These are phyloP conservation scores for Leptosomus discolor DNA, from an alignment of 2,113 vertebrate genomes.

Conservation along the genomic window DNA sequence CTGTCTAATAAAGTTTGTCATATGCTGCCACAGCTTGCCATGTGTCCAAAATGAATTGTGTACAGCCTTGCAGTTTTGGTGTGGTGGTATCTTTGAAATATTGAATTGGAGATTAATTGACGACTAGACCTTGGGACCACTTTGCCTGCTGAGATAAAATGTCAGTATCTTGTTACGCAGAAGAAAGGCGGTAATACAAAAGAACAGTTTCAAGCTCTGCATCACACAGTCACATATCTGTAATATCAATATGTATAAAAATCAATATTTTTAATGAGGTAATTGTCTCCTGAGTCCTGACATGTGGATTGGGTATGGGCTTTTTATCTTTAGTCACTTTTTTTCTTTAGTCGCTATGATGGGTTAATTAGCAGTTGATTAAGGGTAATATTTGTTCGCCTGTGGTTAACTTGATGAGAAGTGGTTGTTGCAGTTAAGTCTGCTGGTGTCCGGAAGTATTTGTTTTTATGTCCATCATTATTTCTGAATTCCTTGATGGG, in stretches of 20 bases:
- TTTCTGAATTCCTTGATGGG: not conserved
- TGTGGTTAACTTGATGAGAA: not conserved
- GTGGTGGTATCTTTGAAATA: not conserved
- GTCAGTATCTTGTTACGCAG: not conserved
- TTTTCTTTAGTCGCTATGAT: not conserved
- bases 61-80: not conserved
- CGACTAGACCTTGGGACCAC: not conserved
- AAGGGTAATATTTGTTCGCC: not conserved
- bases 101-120: not conserved
- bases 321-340: not conserved
- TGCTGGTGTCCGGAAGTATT: not conserved
- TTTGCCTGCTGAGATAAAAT: not conserved
- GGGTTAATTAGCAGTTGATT: not conserved
- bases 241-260: not conserved
- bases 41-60: not conserved
- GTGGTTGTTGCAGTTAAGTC: not conserved
- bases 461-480: not conserved
- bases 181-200: not conserved
- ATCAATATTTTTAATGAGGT: fast-evolving
- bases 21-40: not conserved
- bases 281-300: not conserved
- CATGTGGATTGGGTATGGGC: not conserved
- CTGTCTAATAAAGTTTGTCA: not conserved
- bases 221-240: not conserved
- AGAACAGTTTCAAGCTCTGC: not conserved